Percentiles rank a stretch among this genome's conserved stretches.
Conservation (phyloP, 2,888 invertebrate genomes). For the Agrochola lychnidis region DNA sequence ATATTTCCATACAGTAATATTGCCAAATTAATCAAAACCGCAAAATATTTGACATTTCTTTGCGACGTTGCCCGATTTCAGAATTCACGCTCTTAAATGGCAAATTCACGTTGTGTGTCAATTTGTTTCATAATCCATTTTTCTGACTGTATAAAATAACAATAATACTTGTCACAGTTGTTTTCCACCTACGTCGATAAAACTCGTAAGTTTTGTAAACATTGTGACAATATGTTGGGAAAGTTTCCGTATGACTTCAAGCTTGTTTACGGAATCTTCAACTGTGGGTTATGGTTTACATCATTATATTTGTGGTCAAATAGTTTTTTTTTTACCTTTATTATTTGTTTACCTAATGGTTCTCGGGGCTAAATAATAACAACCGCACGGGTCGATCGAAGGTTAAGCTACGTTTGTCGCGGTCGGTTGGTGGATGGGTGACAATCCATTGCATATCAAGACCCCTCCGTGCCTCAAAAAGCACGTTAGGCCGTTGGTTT, state of each 20-base stretch:
- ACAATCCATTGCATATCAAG: not conserved
- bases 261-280: constrained; percentile 15
- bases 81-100: too few relatives aligned
- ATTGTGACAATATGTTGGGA: not conserved
- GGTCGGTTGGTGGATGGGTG: not conserved
- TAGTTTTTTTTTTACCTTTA: not conserved
- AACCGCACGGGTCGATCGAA: not conserved
- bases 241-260: not conserved
- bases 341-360: not conserved
- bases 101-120: too few relatives aligned
- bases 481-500: not conserved
- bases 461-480: not conserved
- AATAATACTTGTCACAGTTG: not conserved
- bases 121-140: not conserved
- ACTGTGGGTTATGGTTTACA: not conserved
- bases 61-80: too few relatives aligned
- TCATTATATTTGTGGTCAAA: not conserved
- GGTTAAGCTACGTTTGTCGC: not conserved
- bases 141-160: not conserved
- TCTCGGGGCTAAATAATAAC: not conserved
- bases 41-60: too few relatives aligned
- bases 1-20: too few relatives aligned
- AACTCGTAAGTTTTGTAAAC: not conserved
- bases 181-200: not conserved
- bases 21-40: too few relatives aligned